phyloP scores from a whole-genome alignment of 1,140 invertebrate genomes.

The Epicauta chinensis region DNA sequence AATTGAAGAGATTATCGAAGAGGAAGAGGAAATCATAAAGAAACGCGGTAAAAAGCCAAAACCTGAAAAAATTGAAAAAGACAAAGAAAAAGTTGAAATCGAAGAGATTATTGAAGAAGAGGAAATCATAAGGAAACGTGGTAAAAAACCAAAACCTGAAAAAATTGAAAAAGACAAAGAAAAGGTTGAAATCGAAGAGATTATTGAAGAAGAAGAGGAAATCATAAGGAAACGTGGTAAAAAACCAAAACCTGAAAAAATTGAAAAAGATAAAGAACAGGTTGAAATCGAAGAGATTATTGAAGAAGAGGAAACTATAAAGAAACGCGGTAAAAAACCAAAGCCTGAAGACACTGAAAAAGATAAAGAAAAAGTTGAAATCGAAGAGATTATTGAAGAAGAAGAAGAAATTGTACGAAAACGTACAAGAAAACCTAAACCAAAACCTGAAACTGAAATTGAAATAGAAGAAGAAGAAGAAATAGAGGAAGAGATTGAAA shows the following conservation, averaged over 20 bases:
- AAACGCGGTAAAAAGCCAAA: neutral
- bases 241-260: conserved; percentile 3
- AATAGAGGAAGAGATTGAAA: conserved; percentile 1
- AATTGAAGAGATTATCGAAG: neutral
- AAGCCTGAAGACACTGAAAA: conserved; percentile 1
- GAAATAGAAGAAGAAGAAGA: conserved; percentile 7
- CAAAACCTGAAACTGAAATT: conserved; percentile 4
- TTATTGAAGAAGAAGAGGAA: neutral
- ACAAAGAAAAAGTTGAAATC: conserved; percentile 6
- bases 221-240: neutral
- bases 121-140: neutral
- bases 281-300: neutral
- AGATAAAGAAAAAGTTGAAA: conserved; percentile 4
- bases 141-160: neutral
- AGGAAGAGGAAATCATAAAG: neutral
- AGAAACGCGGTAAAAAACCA: neutral
- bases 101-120: neutral
- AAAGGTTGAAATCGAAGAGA: neutral
- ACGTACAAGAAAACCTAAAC: neutral
- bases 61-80: neutral
- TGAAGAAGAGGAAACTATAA: neutral
- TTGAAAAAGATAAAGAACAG: conserved; percentile 6
- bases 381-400: conserved; percentile 1
- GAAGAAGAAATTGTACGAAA: neutral
- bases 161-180: conserved; percentile 1